These are phyloP conservation scores for Synanceia verrucosa DNA, from an alignment of 2,797 vertebrate species.

Conservation along the genomic window DNA sequence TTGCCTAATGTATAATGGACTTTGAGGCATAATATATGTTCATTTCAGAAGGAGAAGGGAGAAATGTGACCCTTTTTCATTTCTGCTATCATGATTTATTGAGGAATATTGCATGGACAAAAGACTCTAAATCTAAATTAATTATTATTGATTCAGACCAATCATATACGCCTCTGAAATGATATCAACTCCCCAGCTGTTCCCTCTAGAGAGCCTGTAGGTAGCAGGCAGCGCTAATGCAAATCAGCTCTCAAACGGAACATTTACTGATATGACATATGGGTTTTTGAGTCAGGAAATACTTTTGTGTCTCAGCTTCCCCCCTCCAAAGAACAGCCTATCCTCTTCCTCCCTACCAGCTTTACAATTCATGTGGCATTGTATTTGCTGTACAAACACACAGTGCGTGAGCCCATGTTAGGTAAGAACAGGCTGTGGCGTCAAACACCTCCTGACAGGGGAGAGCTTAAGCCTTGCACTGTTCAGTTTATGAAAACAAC, in stretches of 20 bases:
- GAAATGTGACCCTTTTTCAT: constrained; percentile 9
- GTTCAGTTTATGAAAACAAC: constrained; percentile 62
- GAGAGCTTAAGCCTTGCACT: constrained; percentile 49
- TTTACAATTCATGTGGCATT: constrained; percentile 64
- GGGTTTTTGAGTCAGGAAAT: constrained; percentile 27
- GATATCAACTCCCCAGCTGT: constrained; percentile 37
- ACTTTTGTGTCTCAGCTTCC: constrained; percentile 15
- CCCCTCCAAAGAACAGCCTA: constrained; percentile 21
- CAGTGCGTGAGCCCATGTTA: constrained; percentile 71
- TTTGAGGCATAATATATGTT: constrained; percentile 22
- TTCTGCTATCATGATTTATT: constrained; percentile 28
- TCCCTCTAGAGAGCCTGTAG: constrained; percentile 27
- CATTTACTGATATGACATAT: constrained; percentile 18
- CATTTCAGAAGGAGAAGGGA: background rate
- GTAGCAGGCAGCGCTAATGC: constrained; percentile 21
- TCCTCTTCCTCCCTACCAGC: constrained; percentile 17
- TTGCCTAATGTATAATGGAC: constrained; percentile 32
- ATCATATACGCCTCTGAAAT: constrained; percentile 44
- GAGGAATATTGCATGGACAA: constrained; percentile 20
- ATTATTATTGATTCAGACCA: constrained; percentile 65
- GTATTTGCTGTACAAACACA: constrained; percentile 76
- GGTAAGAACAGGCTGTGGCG: constrained; percentile 74
- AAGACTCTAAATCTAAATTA: constrained; percentile 51
- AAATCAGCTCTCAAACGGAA: constrained; percentile 35
- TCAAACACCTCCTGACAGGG: constrained; percentile 63